phyloP scores from a whole-genome alignment of 2,888 invertebrate genomes.

The Xestia ashworthii region DNA sequence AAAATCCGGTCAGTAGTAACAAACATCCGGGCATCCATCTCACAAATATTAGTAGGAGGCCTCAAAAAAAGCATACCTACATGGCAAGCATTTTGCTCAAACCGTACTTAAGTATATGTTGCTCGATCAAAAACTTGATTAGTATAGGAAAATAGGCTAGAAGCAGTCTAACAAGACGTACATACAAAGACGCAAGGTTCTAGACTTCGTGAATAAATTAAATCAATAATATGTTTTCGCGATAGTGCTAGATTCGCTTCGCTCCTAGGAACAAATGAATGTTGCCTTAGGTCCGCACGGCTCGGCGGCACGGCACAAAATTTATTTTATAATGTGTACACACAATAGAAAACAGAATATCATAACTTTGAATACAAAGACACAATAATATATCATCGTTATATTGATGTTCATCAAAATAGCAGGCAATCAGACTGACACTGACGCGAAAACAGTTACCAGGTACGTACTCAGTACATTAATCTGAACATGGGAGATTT shows the following conservation, averaged over 20 bases:
- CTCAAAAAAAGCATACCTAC: no score
- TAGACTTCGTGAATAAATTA: constrained; percentile 17
- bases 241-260: constrained; percentile 1
- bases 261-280: background rate
- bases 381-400: background rate
- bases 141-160: background rate
- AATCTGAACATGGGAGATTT: no score
- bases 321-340: background rate
- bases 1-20: no score
- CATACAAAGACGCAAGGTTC: background rate
- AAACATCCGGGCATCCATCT: no score
- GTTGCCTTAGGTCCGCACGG: background rate
- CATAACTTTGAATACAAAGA: background rate
- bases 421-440: background rate
- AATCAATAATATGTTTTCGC: constrained; percentile 12
- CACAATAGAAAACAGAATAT: background rate
- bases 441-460: no score
- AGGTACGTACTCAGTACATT: no score
- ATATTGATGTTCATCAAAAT: background rate
- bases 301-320: background rate
- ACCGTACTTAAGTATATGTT: background rate
- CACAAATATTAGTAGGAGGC: no score
- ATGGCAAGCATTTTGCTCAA: background rate
- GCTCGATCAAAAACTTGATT: background rate
- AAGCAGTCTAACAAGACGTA: background rate